Percentiles rank a stretch among this genome's conserved stretches.
Evolutionary conservation across 2,113 vertebrate species (phyloP).

Genomic region (Pyrgilauda ruficollis): DNA sequence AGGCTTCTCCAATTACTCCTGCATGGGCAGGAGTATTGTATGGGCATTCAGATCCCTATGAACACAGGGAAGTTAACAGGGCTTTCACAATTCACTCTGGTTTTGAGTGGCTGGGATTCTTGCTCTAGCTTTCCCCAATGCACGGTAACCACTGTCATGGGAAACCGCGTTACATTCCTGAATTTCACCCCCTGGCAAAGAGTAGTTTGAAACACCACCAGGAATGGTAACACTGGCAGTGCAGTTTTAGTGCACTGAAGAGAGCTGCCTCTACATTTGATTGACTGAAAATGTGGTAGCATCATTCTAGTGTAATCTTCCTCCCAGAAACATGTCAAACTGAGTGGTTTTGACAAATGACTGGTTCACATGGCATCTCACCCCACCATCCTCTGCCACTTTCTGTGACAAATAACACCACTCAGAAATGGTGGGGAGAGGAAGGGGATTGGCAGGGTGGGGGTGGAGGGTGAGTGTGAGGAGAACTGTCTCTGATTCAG

Average conservation of each 20-base stretch:
- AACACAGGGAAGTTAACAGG: background rate
- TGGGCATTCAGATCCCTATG: background rate
- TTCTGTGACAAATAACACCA: background rate
- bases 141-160: background rate
- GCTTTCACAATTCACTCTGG: background rate
- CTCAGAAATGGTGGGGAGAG: background rate
- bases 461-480: background rate
- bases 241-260: background rate
- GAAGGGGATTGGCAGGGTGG: background rate
- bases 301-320: background rate
- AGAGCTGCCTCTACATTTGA: background rate
- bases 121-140: background rate
- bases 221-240: background rate
- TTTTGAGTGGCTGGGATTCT: background rate
- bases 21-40: background rate
- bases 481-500: background rate
- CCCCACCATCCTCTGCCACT: background rate
- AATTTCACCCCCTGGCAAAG: background rate
- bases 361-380: background rate
- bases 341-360: background rate
- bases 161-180: background rate
- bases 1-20: background rate
- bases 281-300: background rate
- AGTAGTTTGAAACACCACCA: background rate
- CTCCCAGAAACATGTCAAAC: background rate